phyloP scores from a whole-genome alignment of 2,797 vertebrate species.

The Myotis myotis region DNA sequence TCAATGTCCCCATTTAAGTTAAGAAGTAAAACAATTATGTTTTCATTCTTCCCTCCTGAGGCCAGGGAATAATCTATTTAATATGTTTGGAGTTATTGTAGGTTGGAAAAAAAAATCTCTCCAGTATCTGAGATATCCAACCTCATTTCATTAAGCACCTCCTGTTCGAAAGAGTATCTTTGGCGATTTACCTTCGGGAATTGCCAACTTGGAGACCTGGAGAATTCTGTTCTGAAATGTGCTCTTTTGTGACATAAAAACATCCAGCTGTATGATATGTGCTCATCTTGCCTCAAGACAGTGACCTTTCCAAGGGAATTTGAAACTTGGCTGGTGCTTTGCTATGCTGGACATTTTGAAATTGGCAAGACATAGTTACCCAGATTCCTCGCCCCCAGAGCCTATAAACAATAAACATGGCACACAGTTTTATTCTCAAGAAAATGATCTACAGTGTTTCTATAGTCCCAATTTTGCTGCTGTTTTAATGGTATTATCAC shows the following conservation, averaged over 20 bases:
- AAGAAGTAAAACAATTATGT: slow-evolving; percentile 35
- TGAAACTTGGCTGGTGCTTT: slow-evolving; percentile 18
- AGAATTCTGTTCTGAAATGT: slow-evolving; percentile 17
- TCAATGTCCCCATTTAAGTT: slow-evolving; percentile 57
- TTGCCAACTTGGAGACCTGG: slow-evolving; percentile 19
- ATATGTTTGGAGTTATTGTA: slow-evolving; percentile 40
- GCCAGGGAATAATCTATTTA: slow-evolving; percentile 37
- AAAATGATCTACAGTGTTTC: neutral
- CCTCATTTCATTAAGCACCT: slow-evolving; percentile 18
- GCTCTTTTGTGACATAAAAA: slow-evolving; percentile 58
- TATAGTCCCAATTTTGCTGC: neutral
- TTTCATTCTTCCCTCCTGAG: neutral
- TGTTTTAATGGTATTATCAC: neutral
- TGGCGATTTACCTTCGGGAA: slow-evolving; percentile 39
- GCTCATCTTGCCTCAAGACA: neutral
- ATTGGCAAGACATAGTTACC: slow-evolving; percentile 18
- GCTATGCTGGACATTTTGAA: slow-evolving; percentile 27
- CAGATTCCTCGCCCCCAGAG: neutral
- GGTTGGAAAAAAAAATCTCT: neutral
- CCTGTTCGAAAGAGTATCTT: slow-evolving; percentile 23
- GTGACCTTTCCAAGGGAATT: neutral
- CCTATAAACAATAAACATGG: neutral
- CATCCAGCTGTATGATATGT: neutral
- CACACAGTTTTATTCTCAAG: neutral
- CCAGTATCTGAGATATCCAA: neutral